A percentile compares a stretch with the other conserved stretches of the same genome.
Conservation (phyloP, 2,888 invertebrate species). For the Drosophila phalerata region DNA sequence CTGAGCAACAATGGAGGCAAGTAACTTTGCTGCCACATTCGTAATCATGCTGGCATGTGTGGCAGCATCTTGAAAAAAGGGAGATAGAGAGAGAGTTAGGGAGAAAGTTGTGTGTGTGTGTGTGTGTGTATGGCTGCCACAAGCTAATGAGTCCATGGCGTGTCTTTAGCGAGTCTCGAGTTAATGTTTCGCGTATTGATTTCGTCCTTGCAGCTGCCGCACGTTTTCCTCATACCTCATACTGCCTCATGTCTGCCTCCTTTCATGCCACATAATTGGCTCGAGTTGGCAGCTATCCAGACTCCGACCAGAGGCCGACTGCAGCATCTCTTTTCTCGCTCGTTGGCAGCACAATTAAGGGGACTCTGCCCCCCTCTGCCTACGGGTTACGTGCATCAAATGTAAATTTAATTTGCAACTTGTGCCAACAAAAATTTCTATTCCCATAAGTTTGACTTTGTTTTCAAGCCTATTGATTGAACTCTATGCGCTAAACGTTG, state of each 20-base stretch:
- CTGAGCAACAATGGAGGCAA: constrained; percentile 54
- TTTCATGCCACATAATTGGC: constrained; percentile 55
- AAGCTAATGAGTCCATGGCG: constrained; percentile 79
- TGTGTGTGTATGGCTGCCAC: constrained; percentile 39
- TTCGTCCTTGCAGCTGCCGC: constrained; percentile 54
- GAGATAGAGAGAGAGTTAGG: neutral
- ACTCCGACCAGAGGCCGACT: constrained; percentile 15
- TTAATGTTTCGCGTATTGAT: constrained; percentile 81
- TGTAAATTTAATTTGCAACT: constrained; percentile 80
- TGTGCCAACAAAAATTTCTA: constrained; percentile 57
- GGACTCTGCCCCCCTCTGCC: constrained; percentile 4
- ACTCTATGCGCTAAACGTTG: constrained; percentile 54
- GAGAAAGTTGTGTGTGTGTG: neutral
- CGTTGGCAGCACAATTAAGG: constrained; percentile 45
- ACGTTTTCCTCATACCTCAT: constrained; percentile 19
- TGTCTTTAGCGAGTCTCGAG: constrained; percentile 70
- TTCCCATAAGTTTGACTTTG: constrained; percentile 43
- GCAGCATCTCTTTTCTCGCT: constrained; percentile 43
- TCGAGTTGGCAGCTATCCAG: constrained; percentile 62
- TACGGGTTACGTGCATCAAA: constrained; percentile 72
- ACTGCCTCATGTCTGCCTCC: constrained; percentile 10
- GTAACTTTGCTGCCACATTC: constrained; percentile 15
- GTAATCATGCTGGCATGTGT: constrained; percentile 15
- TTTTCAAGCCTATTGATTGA: constrained; percentile 43
- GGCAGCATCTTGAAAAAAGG: constrained; percentile 30